phyloP scores from a whole-genome alignment of 2,797 vertebrate species.

The Galaxias olidus region DNA sequence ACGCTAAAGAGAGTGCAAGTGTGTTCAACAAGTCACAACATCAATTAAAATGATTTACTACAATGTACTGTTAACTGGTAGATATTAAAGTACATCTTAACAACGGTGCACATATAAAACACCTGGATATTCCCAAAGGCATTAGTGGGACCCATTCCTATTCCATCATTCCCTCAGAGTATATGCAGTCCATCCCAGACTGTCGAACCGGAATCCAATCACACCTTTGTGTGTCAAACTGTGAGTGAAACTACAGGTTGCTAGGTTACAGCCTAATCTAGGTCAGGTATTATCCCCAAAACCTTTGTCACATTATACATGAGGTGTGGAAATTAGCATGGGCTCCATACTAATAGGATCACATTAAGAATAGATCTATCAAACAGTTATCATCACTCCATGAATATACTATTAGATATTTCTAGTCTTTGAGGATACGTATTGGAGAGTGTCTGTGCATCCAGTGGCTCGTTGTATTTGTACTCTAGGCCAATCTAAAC shows the following conservation, averaged over 20 bases:
- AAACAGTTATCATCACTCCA: too few relatives aligned
- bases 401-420: too few relatives aligned
- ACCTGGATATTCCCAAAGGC: too few relatives aligned
- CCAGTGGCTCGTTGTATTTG: neutral
- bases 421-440: too few relatives aligned
- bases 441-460: neutral
- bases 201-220: constrained; percentile 11
- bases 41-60: too few relatives aligned
- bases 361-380: neutral
- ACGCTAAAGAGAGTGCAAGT: constrained; percentile 30
- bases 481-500: too few relatives aligned
- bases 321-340: constrained; percentile 51
- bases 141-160: too few relatives aligned
- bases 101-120: too few relatives aligned
- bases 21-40: too few relatives aligned
- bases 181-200: neutral
- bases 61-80: too few relatives aligned
- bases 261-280: constrained; percentile 52
- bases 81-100: too few relatives aligned
- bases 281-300: constrained; percentile 26
- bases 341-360: constrained; percentile 25
- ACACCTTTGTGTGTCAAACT: constrained; percentile 32
- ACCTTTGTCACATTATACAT: constrained; percentile 52
- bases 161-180: neutral
- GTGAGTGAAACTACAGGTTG: constrained; percentile 52